Evolutionary conservation across 53 echinoderm and acorn worm genomes (phyloP).

Genomic region (Zoroaster sp.): DNA sequence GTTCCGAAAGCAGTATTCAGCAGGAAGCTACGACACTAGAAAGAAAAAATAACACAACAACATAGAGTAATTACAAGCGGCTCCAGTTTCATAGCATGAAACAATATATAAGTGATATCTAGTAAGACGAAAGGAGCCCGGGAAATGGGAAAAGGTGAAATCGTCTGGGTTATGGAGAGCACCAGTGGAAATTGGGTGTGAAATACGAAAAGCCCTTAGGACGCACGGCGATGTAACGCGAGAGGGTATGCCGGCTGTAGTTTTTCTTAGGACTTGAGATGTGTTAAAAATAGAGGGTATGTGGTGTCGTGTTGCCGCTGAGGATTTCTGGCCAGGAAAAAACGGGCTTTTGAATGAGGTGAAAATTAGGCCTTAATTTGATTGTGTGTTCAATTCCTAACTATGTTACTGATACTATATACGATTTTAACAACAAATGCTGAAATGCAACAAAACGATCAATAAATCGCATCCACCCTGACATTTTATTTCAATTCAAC

Average conservation of each 20-base stretch:
- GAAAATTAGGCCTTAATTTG: constrained; percentile 38
- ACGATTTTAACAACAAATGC: not conserved
- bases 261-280: constrained; percentile 38
- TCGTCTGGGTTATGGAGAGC: not conserved
- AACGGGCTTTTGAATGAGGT: not conserved
- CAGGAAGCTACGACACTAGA: not conserved
- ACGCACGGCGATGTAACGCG: constrained; percentile 43
- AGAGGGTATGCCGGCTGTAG: not conserved
- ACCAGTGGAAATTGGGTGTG: constrained; percentile 59
- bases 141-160: constrained; percentile 17
- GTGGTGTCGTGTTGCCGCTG: constrained; percentile 32
- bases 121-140: not conserved
- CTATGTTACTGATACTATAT: not conserved
- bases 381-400: not conserved
- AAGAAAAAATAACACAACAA: constrained; percentile 38
- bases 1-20: not conserved
- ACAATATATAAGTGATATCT: constrained; percentile 4
- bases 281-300: constrained; percentile 58
- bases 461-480: no score
- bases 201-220: constrained; percentile 50
- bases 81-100: constrained; percentile 41
- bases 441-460: no score
- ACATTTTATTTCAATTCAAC: no score
- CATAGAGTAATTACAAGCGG: constrained; percentile 37
- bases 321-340: not conserved